Conservation (phyloP, 2,888 invertebrate species). For the Tachina grossa region DNA sequence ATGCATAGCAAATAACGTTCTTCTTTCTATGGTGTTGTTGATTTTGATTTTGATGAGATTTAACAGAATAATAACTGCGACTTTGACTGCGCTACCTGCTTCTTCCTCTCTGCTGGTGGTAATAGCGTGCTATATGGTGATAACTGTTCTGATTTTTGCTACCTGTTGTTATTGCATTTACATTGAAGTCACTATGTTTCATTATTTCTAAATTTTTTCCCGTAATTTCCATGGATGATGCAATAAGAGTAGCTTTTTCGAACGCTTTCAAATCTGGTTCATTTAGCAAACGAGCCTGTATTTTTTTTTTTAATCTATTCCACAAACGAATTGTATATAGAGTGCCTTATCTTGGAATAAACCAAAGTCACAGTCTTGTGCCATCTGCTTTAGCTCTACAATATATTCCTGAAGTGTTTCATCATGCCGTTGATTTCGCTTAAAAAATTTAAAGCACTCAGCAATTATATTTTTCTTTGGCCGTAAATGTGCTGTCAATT, state of each 20-base stretch:
- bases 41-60: slow-evolving; percentile 16
- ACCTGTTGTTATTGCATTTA: slow-evolving; percentile 12
- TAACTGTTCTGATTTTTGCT: slow-evolving; percentile 24
- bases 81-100: slow-evolving; percentile 5
- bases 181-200: neutral
- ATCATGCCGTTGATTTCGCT: neutral
- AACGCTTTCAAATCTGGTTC: slow-evolving; percentile 23
- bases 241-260: slow-evolving; percentile 38
- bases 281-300: slow-evolving; percentile 16
- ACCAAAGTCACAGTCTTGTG: slow-evolving; percentile 20
- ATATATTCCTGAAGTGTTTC: slow-evolving; percentile 18
- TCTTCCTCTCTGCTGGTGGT: slow-evolving; percentile 38
- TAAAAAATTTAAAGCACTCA: slow-evolving; percentile 3
- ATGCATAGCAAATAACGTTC: slow-evolving; percentile 27
- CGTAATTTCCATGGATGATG: slow-evolving; percentile 36
- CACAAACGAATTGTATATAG: slow-evolving; percentile 36
- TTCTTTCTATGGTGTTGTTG: slow-evolving; percentile 20
- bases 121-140: slow-evolving; percentile 1
- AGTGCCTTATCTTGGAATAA: slow-evolving; percentile 20
- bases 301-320: slow-evolving; percentile 12
- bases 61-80: neutral
- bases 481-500: slow-evolving; percentile 6
- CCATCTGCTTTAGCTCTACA: slow-evolving; percentile 13
- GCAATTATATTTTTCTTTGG: slow-evolving; percentile 21
- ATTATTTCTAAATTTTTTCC: slow-evolving; percentile 17